Evolutionary conservation across 2,797 vertebrate species (phyloP).

Genomic region (Cottoperca gobio): DNA sequence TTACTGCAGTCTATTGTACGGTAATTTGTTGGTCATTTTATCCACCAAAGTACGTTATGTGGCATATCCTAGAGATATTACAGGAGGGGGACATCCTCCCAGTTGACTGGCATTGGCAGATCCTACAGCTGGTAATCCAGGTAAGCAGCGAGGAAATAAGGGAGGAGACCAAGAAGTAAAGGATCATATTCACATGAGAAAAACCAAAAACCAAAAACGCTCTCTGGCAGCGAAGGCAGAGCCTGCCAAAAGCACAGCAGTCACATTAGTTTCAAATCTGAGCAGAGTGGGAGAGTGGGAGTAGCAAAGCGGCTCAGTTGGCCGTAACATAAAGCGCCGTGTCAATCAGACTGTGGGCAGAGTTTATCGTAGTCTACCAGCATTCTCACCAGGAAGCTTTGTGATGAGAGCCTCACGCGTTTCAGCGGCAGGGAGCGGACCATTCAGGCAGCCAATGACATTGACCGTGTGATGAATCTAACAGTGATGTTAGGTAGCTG

Average conservation of each 20-base stretch:
- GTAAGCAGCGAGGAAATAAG: background rate
- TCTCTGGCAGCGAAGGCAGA: background rate
- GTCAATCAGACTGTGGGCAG: constrained; percentile 12
- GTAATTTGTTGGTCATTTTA: background rate
- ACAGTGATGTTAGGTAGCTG: background rate
- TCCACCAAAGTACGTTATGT: background rate
- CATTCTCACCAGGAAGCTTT: background rate
- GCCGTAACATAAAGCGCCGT: background rate
- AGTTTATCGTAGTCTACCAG: constrained; percentile 12
- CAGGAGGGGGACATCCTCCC: background rate
- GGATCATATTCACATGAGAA: background rate
- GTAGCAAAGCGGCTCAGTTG: too few relatives aligned
- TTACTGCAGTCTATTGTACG: background rate
- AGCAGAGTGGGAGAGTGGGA: background rate
- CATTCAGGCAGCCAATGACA: background rate
- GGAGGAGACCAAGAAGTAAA: background rate
- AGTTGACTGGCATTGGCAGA: background rate
- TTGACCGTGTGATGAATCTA: background rate
- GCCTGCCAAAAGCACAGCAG: background rate
- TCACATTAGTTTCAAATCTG: constrained; percentile 4
- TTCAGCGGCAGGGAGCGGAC: background rate
- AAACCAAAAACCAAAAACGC: fast-evolving
- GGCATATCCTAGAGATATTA: background rate
- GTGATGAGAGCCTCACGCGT: constrained; percentile 2
- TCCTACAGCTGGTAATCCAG: background rate